A percentile compares a stretch with the other conserved stretches of the same genome.
These are phyloP conservation scores for Hirudinaria manillensis DNA, from an alignment of 2,888 invertebrate genomes.

Conservation along the genomic window DNA sequence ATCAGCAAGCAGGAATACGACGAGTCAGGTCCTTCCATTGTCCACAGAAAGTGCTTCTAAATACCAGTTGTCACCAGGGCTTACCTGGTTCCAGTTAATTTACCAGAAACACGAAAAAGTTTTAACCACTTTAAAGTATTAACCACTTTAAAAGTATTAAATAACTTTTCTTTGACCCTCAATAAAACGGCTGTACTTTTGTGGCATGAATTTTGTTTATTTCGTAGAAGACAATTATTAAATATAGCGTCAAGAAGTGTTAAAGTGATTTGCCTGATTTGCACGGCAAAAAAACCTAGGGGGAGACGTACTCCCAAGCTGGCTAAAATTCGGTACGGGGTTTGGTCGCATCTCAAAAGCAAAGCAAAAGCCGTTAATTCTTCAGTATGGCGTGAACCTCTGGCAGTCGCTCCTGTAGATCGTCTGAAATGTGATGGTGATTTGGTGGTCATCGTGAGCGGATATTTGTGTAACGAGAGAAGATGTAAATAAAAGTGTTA, in stretches of 20 bases:
- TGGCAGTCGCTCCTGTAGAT: constrained; percentile 24
- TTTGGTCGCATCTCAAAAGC: background rate
- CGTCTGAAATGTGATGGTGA: constrained; percentile 1
- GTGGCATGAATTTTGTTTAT: background rate
- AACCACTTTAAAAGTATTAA: background rate
- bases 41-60: constrained; percentile 94
- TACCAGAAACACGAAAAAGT: background rate
- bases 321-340: no score
- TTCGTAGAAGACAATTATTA: background rate
- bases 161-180: background rate
- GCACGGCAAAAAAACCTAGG: no score
- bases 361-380: background rate
- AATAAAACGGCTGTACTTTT: background rate
- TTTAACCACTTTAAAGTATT: no score
- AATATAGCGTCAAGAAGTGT: background rate
- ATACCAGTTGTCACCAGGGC: constrained; percentile 38
- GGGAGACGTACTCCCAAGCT: no score
- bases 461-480: background rate
- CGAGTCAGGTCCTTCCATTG: constrained; percentile 89
- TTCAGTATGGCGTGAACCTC: constrained; percentile 22
- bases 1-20: constrained; percentile 95
- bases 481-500: background rate
- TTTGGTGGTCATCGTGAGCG: background rate
- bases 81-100: background rate
- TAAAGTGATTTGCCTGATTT: no score